These are phyloP conservation scores for Hydrotaea cyrtoneurina DNA, from an alignment of 2,888 invertebrate species.

Conservation along the genomic window DNA sequence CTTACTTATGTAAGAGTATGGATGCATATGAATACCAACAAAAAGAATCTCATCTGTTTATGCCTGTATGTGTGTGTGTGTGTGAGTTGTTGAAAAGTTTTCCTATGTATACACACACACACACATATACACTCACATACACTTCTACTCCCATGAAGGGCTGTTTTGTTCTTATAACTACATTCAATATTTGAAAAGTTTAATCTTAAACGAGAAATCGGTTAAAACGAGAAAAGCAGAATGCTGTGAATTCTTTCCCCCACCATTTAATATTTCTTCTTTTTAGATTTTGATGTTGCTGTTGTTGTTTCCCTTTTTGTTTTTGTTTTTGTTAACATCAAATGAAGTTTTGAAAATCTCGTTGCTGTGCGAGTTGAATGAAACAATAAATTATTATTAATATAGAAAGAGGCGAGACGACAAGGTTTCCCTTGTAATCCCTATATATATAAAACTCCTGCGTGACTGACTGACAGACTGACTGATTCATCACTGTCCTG, in stretches of 20 bases:
- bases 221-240: constrained; percentile 40
- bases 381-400: background rate
- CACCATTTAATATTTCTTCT: too few relatives aligned
- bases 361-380: background rate
- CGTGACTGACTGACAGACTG: too few relatives aligned
- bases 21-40: too few relatives aligned
- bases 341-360: background rate
- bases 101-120: background rate
- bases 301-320: background rate
- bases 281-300: too few relatives aligned
- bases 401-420: background rate
- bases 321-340: background rate
- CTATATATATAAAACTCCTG: too few relatives aligned
- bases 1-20: too few relatives aligned
- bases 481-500: too few relatives aligned
- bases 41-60: too few relatives aligned
- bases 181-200: constrained; percentile 60
- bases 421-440: background rate
- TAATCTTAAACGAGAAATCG: constrained; percentile 56
- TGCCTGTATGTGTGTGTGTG: too few relatives aligned
- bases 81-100: background rate
- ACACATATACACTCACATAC: background rate
- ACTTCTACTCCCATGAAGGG: too few relatives aligned
- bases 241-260: background rate
- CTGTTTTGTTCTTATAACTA: constrained; percentile 20